Evolutionary conservation across 2,888 invertebrate genomes (phyloP).

Genomic region (Drosophila longiperda): DNA sequence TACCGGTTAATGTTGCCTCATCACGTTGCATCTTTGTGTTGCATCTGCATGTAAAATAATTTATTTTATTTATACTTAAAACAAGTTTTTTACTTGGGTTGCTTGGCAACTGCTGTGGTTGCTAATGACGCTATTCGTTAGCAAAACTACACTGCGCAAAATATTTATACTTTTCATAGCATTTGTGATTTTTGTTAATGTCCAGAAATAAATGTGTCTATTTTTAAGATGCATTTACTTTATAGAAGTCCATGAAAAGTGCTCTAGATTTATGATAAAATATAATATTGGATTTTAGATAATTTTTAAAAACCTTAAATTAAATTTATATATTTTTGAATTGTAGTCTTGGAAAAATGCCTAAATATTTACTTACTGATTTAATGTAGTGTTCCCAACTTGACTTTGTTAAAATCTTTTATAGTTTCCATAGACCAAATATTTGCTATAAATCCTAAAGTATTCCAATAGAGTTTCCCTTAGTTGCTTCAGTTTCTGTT

Average conservation of each 20-base stretch:
- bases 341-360: too few relatives aligned
- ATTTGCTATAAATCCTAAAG: not conserved
- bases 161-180: not conserved
- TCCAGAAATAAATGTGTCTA: too few relatives aligned
- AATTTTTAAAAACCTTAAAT: not conserved
- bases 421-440: not conserved
- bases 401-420: not conserved
- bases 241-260: not conserved
- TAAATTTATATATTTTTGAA: too few relatives aligned
- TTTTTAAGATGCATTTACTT: not conserved
- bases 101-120: conserved; percentile 30
- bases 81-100: conserved; percentile 41
- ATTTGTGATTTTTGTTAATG: too few relatives aligned
- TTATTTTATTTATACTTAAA: conserved; percentile 10
- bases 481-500: not conserved
- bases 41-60: not conserved
- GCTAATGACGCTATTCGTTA: not conserved
- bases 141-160: not conserved
- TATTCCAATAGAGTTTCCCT: not conserved
- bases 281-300: not conserved
- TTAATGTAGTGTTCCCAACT: not conserved
- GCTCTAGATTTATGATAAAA: not conserved
- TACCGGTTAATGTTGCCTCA: conserved; percentile 29
- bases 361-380: not conserved
- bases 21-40: conserved; percentile 15